phyloP scores from a whole-genome alignment of 2,888 invertebrate species.

The Abscondita cerata region DNA sequence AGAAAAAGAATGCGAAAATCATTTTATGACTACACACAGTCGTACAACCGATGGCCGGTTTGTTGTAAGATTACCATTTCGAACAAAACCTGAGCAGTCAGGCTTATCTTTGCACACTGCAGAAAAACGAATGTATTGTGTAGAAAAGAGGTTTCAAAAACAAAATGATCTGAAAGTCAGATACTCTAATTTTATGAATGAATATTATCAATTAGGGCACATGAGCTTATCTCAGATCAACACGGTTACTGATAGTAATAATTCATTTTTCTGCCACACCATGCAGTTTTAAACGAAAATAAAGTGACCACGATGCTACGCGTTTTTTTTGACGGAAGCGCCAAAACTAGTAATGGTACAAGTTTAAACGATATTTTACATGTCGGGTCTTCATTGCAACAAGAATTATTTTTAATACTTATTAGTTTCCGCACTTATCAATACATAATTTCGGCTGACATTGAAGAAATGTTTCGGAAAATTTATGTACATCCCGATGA shows the following conservation, averaged over 20 bases:
- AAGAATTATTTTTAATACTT: constrained; percentile 1
- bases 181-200: not conserved
- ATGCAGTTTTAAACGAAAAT: not conserved
- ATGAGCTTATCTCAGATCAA: not conserved
- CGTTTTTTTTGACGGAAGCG: not conserved
- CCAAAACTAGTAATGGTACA: not conserved
- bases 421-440: not conserved
- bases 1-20: no score
- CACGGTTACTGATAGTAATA: not conserved
- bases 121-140: no score
- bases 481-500: not conserved
- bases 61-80: no score
- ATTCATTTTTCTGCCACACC: not conserved
- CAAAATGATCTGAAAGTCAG: not conserved
- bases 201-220: not conserved
- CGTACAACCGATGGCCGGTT: no score
- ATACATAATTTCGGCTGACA: not conserved
- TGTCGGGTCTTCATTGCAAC: not conserved
- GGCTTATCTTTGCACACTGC: no score
- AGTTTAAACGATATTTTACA: not conserved
- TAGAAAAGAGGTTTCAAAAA: not conserved
- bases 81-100: no score
- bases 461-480: not conserved
- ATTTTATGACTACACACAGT: no score
- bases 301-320: not conserved